phyloP scores from a whole-genome alignment of 1,140 invertebrate genomes.

The Babylonia areolata region DNA sequence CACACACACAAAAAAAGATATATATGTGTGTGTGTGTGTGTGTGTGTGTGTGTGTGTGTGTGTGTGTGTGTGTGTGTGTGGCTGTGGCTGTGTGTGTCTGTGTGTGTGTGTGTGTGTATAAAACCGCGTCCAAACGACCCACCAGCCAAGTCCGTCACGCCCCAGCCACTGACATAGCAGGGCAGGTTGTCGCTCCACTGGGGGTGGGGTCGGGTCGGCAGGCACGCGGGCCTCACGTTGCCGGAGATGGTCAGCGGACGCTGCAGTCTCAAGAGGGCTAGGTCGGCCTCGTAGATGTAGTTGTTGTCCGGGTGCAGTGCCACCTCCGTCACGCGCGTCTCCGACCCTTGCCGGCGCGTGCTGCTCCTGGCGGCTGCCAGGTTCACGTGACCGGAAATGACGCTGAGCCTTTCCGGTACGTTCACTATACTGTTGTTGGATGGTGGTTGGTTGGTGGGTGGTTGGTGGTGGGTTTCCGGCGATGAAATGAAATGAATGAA shows the following conservation, averaged over 20 bases:
- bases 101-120: no score
- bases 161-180: constrained; percentile 67
- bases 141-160: constrained; percentile 48
- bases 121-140: no score
- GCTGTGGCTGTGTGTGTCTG: no score
- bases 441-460: no score
- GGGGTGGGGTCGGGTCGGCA: constrained; percentile 36
- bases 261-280: constrained; percentile 60
- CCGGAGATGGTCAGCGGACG: constrained; percentile 42
- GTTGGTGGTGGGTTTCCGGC: no score
- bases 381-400: constrained; percentile 52
- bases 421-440: constrained; percentile 41
- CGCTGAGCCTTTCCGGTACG: constrained; percentile 52
- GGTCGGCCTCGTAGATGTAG: constrained; percentile 63
- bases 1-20: no score
- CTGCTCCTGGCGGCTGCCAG: background rate
- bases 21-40: no score
- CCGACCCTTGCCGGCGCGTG: constrained; percentile 1
- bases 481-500: no score
- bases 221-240: constrained; percentile 51
- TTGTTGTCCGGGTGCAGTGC: constrained; percentile 57
- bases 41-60: no score
- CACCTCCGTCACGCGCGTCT: constrained; percentile 49
- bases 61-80: no score
- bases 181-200: constrained; percentile 40